Conservation (phyloP, 2,797 vertebrate genomes). For the Artibeus jamaicensis region DNA sequence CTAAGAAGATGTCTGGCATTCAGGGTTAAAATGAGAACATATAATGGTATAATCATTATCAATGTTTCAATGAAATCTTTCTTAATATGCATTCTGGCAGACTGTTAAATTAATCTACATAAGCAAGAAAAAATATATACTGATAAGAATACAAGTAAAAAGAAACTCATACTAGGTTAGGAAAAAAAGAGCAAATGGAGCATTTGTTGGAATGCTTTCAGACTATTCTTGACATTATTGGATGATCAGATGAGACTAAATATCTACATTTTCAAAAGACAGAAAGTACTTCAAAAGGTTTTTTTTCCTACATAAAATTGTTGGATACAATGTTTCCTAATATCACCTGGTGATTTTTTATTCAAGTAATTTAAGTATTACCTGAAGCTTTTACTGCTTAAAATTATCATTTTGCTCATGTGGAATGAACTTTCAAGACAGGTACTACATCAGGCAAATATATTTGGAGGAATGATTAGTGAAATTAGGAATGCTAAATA, state of each 20-base stretch:
- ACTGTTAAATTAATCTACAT: not conserved
- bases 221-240: not conserved
- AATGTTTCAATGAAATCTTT: slow-evolving; percentile 1
- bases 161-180: not conserved
- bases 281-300: not conserved
- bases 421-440: not conserved
- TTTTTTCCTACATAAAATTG: not conserved
- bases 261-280: not conserved
- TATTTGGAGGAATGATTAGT: not conserved
- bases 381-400: not conserved
- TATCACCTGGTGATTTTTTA: not conserved
- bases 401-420: not conserved
- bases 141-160: not conserved
- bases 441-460: not conserved
- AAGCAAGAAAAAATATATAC: not conserved
- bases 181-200: not conserved
- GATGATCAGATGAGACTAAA: not conserved
- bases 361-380: not conserved
- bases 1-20: not conserved
- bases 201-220: not conserved
- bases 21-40: not conserved
- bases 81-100: not conserved
- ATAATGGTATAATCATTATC: not conserved
- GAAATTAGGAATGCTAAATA: not conserved
- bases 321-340: not conserved